Evolutionary conservation across 2,888 invertebrate species (phyloP), one percentile per base, ranked within the genome.

Genomic region (Sceliomorpha sp.): DNA sequence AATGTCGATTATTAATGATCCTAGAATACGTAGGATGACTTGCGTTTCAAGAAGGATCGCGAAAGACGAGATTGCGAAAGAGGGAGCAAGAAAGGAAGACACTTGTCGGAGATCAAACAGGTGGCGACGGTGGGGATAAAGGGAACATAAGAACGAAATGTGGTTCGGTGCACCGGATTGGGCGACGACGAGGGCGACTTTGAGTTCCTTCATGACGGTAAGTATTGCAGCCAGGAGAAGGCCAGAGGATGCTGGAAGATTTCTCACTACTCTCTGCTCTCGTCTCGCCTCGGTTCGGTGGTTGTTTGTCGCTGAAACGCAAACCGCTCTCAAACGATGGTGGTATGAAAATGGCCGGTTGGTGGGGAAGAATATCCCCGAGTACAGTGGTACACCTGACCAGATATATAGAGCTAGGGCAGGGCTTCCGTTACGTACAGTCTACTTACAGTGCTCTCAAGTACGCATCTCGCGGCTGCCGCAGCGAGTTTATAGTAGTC

Each of bases 321-420:
- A 75, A 77, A 77, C 80, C 73, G 64, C 68, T 75, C 79, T 75
- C 72, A 73, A 74, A 76, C 59, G 73, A 73, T 75, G 76, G 68
- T 75, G 74, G 77, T 74, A 82, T 82, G 81, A 83, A 83, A 82
- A 82, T 80, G 75, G 73, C 73, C 74, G 74, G 59, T 58, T 66
- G 74, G 83, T 78, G 84, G 85, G 86, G 84, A 79, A 68, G 71
- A 78, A 81, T 84, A 83, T 82, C 82, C 83, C 85, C 80, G 80
- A 77, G 83, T 80, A 84, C 82, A 80, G 84, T 78, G 83, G 85
- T 86, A 85, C 81, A 86, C 83, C 84, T 85, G 87, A 85, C 86
- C 85, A 88, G 88, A 87, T 88, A 88, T 88, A 88, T 88, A 88
- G 88, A 88, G 88, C 88, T 88, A 87, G 87, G 87, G 87, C 88